Conservation (phyloP, 2,797 vertebrate species). For the Taeniopygia guttata region DNA sequence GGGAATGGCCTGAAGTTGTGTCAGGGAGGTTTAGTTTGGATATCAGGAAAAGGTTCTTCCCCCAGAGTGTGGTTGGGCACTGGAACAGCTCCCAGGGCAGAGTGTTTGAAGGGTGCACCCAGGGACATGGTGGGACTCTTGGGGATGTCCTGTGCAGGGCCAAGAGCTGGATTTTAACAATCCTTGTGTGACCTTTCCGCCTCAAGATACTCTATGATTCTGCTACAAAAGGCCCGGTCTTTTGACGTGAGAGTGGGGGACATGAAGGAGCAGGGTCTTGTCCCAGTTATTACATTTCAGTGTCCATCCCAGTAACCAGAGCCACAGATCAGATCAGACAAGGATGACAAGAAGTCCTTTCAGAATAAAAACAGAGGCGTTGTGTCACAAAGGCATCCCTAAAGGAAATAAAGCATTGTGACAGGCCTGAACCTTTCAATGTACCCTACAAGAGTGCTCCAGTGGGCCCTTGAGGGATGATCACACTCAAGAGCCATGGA, state of each 20-base stretch:
- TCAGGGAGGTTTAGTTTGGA: neutral
- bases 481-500: neutral
- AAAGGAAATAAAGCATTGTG: neutral
- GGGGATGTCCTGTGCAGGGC: neutral
- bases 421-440: neutral
- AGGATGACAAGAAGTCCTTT: neutral
- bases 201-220: neutral
- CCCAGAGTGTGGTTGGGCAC: rapidly evolving
- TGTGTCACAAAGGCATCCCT: neutral
- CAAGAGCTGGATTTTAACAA: neutral
- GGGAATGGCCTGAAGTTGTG: neutral
- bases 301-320: neutral
- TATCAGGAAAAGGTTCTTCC: neutral
- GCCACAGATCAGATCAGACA: neutral
- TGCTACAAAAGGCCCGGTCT: neutral
- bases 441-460: neutral
- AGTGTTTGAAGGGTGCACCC: neutral
- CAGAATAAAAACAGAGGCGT: neutral
- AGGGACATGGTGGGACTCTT: rapidly evolving
- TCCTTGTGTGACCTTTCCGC: neutral
- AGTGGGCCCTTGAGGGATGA: neutral
- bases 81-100: neutral
- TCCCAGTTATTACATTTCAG: neutral
- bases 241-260: neutral
- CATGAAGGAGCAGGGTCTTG: neutral